Conservation (phyloP, 2,888 invertebrate genomes). For the Terebella lapidaria region DNA sequence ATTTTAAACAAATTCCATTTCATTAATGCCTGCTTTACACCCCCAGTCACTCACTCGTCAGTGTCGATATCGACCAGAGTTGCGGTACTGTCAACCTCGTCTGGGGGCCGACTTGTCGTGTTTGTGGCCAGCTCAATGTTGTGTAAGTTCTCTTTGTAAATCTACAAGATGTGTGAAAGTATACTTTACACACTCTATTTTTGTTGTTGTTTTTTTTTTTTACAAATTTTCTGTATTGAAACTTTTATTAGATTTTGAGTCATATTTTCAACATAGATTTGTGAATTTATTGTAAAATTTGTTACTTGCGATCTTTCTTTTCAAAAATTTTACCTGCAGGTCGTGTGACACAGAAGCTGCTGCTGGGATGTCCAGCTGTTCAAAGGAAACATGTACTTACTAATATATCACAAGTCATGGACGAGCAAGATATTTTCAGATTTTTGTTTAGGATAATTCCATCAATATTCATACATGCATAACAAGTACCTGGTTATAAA, state of each 20-base stretch:
- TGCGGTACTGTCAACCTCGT: constrained; percentile 1
- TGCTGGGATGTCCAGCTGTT: constrained; percentile 31
- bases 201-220: no score
- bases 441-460: background rate
- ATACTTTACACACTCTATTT: no score
- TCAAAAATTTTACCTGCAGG: constrained; percentile 38
- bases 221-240: no score
- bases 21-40: no score
- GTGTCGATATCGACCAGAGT: constrained; percentile 3
- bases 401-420: background rate
- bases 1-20: no score
- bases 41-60: no score
- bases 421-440: background rate
- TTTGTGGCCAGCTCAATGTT: constrained; percentile 4
- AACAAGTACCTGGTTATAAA: constrained; percentile 34
- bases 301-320: no score
- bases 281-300: no score
- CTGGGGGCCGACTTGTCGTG: background rate
- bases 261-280: no score
- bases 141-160: constrained; percentile 13
- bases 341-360: constrained; percentile 31
- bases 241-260: no score
- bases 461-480: background rate
- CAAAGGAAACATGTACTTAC: no score
- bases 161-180: no score